Evolutionary conservation across 2,888 invertebrate genomes (phyloP).

Genomic region (Drosophila phalerata): DNA sequence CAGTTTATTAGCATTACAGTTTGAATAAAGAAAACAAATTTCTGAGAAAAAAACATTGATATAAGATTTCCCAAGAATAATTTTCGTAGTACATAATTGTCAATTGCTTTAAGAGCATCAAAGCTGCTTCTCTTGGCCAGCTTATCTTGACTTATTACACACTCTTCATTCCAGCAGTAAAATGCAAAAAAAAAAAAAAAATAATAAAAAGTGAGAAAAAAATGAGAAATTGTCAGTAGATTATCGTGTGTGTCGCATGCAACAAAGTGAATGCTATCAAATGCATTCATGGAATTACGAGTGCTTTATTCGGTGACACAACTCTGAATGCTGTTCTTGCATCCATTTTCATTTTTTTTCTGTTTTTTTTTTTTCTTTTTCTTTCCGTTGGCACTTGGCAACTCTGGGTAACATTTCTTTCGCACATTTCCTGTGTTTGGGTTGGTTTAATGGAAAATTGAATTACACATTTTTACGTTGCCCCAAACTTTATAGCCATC

Average conservation of each 20-base stretch:
- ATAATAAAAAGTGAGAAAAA: not conserved
- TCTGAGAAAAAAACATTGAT: not conserved
- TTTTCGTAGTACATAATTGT: not conserved
- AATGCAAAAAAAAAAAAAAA: not conserved
- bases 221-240: slow-evolving; percentile 3
- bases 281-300: slow-evolving; percentile 30
- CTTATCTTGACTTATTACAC: slow-evolving; percentile 18
- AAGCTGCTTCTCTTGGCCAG: not conserved
- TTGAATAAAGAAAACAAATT: too few relatives aligned
- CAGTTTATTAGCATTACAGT: too few relatives aligned
- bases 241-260: slow-evolving; percentile 5
- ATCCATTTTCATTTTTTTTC: too few relatives aligned
- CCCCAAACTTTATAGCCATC: slow-evolving; percentile 6
- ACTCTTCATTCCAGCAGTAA: not conserved
- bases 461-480: slow-evolving; percentile 48
- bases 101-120: not conserved
- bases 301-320: slow-evolving; percentile 29
- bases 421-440: slow-evolving; percentile 14
- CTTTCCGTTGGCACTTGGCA: not conserved
- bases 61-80: not conserved
- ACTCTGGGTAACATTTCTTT: slow-evolving; percentile 8
- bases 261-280: slow-evolving; percentile 21
- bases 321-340: not conserved
- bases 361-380: not conserved
- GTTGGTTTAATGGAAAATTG: slow-evolving; percentile 51